Base-by-base conservation (phyloP, 35 echinoderm and acorn worm genomes). In the Acanthaster planci region DNA sequence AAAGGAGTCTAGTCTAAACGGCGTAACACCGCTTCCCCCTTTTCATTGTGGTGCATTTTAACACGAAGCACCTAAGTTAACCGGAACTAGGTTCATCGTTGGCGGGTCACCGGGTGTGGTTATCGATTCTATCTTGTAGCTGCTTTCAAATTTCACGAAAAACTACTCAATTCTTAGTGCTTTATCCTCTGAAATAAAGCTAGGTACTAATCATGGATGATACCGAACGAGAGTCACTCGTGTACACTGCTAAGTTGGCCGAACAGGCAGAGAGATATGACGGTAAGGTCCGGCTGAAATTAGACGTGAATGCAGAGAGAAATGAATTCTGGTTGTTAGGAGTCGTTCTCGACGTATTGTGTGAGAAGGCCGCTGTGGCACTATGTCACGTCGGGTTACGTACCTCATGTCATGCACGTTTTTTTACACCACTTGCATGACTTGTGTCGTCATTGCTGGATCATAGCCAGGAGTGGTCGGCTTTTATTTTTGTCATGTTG, bases 201-300 rank as follows among this genome's bases (percentile, higher is more conserved):
- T 0, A 72, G 21, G 22, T 72, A 72, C 22, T 26, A 26, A 29
- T 7, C 64, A 72, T 72, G 64, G 64, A 72, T 3, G 59, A 39
- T 17, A 38, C 80, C 40, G 87, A 93, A 51, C 79, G 85, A 77
- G 91, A 93, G 6, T 90, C 93, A 57, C 60, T 85, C 77, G 91
- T 97, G 38, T 97, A 93, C 78, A 92, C 83, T 76, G 95, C 95
- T 50, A 97, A 88, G 78, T 60, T 97, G 58, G 90, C 95, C 60
- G 95, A 97, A 55, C 95, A 97, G 60, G 95, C 95, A 23, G 95
- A 97, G 68, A 86, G 95, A 90, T 97, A 97, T 56, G 95, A 97
- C 77, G 95, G 95, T 97, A 97, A 84, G 67, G 56, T n/a, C 52
- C 54, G 23, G 30, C 14, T 19, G 12, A 47, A 47, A 47, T 4